Evolutionary conservation across 2,888 invertebrate species (phyloP), one percentile per base, ranked within the genome.

Genomic region (Cantharis flavilabris): DNA sequence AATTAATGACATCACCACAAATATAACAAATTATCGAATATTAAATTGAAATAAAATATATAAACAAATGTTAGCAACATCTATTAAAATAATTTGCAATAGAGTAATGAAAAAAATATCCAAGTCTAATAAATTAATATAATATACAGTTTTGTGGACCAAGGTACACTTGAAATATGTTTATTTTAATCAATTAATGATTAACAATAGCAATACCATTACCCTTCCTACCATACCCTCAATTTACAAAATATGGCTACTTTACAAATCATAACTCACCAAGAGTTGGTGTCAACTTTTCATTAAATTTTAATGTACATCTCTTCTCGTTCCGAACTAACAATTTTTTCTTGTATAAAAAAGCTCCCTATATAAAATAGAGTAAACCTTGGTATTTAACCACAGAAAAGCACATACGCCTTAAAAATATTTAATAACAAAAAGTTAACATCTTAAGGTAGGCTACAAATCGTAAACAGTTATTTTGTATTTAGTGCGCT

Each of bases 401-500:
- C 65, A 67, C 65, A 67, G 65, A 67, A 67, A 67, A 67, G 65
- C 65, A 67, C 65, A 26, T 67, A 67, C 18, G 65, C 65, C 65
- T 67, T 67, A 67, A 67, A 67, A 67, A 67, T 71, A 69, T 75
- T 77, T 77, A 74, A 70, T 83, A 84, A 84, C 84, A 85, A 85
- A 84, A 86, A 85, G 85, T 85, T 84, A 84, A 86, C 85, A 84
- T 79, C 74, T 76, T 77, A 71, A 73, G 80, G 75, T 73, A 79
- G 78, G 76, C 79, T 81, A 80, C 75, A 73, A 78, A 81, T 83
- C 81, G 81, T 83, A 81, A 82, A 81, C 77, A 80, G 80, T 81
- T 81, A 84, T 81, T 81, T 81, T 84, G 85, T 85, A 86, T 83
- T 77, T 84, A 86, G 85, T 85, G 85, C 86, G 85, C 84, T 84